Base-by-base conservation (phyloP, 2,797 vertebrate genomes). In the Peromyscus melanophrys region DNA sequence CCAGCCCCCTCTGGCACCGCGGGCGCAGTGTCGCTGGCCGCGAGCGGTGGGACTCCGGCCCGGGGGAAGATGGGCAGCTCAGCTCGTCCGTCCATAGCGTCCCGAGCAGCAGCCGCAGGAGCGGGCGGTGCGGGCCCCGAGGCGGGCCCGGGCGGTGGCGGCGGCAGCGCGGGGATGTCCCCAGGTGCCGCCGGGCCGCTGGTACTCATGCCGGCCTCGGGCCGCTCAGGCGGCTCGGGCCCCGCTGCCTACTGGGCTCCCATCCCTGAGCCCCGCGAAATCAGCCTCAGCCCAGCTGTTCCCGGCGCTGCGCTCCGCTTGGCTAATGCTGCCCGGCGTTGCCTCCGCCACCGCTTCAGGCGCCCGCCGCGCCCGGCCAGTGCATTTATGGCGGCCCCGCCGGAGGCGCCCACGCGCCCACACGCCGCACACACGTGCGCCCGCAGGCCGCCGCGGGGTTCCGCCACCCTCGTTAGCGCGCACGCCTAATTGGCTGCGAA, bases 1-100 rank as follows among this genome's bases (percentile, higher is more conserved):
- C 98, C 98, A 7, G 98, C 98, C 37, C 99, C 99, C 69, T 99
- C 99, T 63, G 99, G 99, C 40, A 98, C 99, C 27, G 99, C 98
- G 93, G 97, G 97, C 78, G 76, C 96, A 1, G 99, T 99, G 97
- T 99, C 99, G 73, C 99, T 98, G 91, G 96, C 97, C 0, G 97
- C 96, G 0, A 96, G 96, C 94, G 94, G 96, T 40, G 97, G 95
- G 84, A 95, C 95, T 61, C 95, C 96, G 9, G 96, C 55, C 55
- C 97, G 93, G 98, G 97, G 99, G 98, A 95, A 96, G 43, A 98
- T 98, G 0, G 99, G 98, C 91, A 98, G 92, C 63, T 99, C 99
- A 0, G 99, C 99, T 34, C 99, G 98, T 86, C 98, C 90, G 95
- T 99, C 99, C 98, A 99, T 99, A 95, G 98, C 97, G 82, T 99